These are phyloP conservation scores for Brachionus plicatilis DNA, from an alignment of 1,140 invertebrate species.

Conservation along the genomic window DNA sequence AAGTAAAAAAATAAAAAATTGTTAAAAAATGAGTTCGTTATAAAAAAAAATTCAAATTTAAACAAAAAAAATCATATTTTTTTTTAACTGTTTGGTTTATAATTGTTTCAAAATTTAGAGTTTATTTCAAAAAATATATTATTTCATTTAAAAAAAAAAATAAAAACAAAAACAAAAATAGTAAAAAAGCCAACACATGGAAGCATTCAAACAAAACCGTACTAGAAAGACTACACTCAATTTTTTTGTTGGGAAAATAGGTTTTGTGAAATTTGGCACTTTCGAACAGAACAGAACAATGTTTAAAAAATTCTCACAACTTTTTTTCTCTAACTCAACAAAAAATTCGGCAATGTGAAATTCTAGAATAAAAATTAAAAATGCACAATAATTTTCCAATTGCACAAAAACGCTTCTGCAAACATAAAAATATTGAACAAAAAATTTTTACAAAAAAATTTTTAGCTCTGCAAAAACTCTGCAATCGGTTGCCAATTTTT, in stretches of 20 bases:
- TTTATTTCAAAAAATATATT: constrained; percentile 20
- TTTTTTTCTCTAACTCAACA: too few relatives aligned
- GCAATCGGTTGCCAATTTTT: too few relatives aligned
- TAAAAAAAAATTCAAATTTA: neutral
- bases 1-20: neutral
- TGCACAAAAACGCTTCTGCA: too few relatives aligned
- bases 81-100: neutral
- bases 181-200: neutral
- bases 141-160: constrained; percentile 9
- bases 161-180: neutral
- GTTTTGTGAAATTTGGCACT: too few relatives aligned
- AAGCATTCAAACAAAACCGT: neutral
- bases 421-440: too few relatives aligned
- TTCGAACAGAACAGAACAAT: too few relatives aligned
- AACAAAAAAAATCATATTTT: neutral
- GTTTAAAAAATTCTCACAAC: too few relatives aligned
- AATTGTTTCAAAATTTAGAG: neutral
- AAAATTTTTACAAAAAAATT: too few relatives aligned
- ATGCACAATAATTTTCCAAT: too few relatives aligned
- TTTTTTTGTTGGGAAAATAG: neutral
- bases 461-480: too few relatives aligned
- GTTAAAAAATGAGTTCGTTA: neutral
- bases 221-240: neutral
- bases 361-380: too few relatives aligned
- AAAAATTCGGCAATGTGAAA: too few relatives aligned